Conservation (phyloP, 2,888 invertebrate genomes). For the Pilophorus perplexus region DNA sequence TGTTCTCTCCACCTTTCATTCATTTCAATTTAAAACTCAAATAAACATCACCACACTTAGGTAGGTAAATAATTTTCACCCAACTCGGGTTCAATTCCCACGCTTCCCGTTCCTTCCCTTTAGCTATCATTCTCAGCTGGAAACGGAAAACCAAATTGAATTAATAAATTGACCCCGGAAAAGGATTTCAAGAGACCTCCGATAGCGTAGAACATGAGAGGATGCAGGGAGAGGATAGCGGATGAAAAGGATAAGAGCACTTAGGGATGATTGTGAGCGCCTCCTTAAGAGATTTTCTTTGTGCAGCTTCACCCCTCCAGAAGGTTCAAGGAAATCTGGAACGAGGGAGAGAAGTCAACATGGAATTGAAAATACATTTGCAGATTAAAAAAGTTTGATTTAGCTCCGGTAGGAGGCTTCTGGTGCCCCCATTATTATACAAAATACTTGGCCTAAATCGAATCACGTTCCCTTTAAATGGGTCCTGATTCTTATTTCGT, state of each 20-base stretch:
- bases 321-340: not conserved
- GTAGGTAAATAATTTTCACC: no score
- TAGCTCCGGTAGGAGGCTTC: not conserved
- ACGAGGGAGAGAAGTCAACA: not conserved
- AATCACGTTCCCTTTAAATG: no score
- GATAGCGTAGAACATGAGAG: constrained; percentile 24
- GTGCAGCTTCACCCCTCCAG: constrained; percentile 7
- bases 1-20: no score
- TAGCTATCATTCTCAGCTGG: no score
- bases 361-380: constrained; percentile 37
- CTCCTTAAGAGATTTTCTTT: constrained; percentile 30
- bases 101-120: no score
- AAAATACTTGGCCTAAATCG: constrained; percentile 22
- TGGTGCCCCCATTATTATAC: not conserved
- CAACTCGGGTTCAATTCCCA: no score
- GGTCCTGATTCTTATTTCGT: no score
- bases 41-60: no score
- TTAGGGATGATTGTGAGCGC: constrained; percentile 32
- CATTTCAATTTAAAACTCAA: no score
- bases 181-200: not conserved
- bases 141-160: constrained; percentile 2
- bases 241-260: constrained; percentile 32
- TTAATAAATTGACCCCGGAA: constrained; percentile 10
- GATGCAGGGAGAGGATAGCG: constrained; percentile 5
- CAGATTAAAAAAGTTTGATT: constrained; percentile 41